These are phyloP conservation scores for Polyommatus iphigenia DNA, from an alignment of 2,888 invertebrate species.

Conservation along the genomic window DNA sequence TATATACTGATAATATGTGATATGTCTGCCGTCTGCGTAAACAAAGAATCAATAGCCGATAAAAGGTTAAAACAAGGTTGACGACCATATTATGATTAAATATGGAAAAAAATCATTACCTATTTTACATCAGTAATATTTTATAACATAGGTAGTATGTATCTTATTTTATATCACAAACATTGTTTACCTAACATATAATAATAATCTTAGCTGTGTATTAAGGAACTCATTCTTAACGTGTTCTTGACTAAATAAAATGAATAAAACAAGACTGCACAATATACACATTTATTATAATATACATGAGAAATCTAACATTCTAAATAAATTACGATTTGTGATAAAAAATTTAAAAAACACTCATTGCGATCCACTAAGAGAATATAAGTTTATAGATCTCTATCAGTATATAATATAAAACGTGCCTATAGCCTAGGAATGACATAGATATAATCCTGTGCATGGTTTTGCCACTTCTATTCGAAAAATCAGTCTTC, in stretches of 20 bases:
- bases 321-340: constrained; percentile 49
- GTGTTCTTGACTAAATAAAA: not conserved
- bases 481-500: constrained; percentile 74
- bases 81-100: not conserved
- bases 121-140: not conserved
- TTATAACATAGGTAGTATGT: too few species aligned
- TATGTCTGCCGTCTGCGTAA: not conserved
- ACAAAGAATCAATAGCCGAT: constrained; percentile 5
- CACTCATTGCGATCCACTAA: constrained; percentile 30
- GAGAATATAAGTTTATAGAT: constrained; percentile 33
- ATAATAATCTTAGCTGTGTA: not conserved
- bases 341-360: constrained; percentile 33
- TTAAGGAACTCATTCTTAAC: not conserved
- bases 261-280: constrained; percentile 41
- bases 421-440: constrained; percentile 46
- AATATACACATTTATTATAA: constrained; percentile 66
- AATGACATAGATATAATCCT: constrained; percentile 47
- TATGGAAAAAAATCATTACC: not conserved
- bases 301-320: constrained; percentile 56
- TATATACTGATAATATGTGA: not conserved
- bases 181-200: too few species aligned
- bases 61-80: not conserved
- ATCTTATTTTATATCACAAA: not conserved
- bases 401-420: constrained; percentile 43
- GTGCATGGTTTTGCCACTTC: constrained; percentile 47